Evolutionary conservation across 1,140 invertebrate species (phyloP), one percentile per base, ranked within the genome.

Genomic region (Colletes gigas): DNA sequence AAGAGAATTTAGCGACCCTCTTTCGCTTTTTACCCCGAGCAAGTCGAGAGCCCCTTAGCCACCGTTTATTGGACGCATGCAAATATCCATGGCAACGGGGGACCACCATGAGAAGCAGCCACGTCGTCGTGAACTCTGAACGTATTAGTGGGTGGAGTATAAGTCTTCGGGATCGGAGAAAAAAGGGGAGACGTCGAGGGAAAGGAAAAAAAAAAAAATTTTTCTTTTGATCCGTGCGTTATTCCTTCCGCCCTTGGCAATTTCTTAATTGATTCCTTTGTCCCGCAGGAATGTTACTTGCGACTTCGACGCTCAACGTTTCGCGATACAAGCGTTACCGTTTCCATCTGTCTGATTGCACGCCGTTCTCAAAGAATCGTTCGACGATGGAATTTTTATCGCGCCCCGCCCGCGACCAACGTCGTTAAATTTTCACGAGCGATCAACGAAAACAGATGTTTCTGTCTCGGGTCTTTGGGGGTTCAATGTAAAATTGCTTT

Each of bases 41-140:
- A 88, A 92, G 88, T 92, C 89, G 91, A 92, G 91, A 92, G 91
- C 91, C 91, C 92, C 91, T 93, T 92, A 93, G 91, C 92, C 90
- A 91, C 90, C 93, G 92, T 93, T 94, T 93, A 94, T 94, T 93
- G 92, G 93, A 93, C 92, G 93, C 92, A 94, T 93, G 93, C 93
- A 94, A 94, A 94, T 94, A 94, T 92, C 93, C 93, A 93, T 94
- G 92, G 93, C 92, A 94, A 94, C 93, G 88, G 66, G 79, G 80
- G 71, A 80, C 84, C 78, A 69, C 84, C 76, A 80, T 85, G 81
- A 79, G 81, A 81, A 81, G 78, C 81, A 81, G 55, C 81, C 68
- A 71, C 68, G 66, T 77, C 69, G 75, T 50, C 72, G 75, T 57
- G 67, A 86, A 71, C 81, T 68, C 55, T 70, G 39, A 75, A 52